These are phyloP conservation scores for Arrhamphus sclerolepis DNA, from an alignment of 2,797 vertebrate species.

Conservation along the genomic window DNA sequence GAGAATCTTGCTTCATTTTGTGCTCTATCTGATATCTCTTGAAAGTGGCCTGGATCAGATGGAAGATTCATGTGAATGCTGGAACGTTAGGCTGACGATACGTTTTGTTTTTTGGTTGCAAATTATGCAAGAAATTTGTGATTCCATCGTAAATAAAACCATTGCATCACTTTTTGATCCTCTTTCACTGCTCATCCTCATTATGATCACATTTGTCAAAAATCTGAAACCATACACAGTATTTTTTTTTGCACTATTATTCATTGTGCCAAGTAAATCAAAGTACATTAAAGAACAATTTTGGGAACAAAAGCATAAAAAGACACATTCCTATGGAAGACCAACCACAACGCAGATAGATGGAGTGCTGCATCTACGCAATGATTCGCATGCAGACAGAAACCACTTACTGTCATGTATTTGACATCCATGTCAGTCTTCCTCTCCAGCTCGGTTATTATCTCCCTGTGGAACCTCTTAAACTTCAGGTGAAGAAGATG, in stretches of 20 bases:
- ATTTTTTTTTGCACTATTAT: not conserved
- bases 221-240: not conserved
- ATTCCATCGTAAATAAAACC: not conserved
- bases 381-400: slow-evolving; percentile 12
- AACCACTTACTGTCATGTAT: slow-evolving; percentile 93
- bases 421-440: slow-evolving; percentile 97
- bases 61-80: slow-evolving; percentile 15
- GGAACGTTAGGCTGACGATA: not conserved
- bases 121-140: too few species aligned
- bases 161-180: not conserved
- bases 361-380: not conserved
- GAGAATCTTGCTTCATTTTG: slow-evolving; percentile 90
- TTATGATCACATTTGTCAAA: slow-evolving; percentile 2
- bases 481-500: slow-evolving; percentile 81
- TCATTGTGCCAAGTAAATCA: not conserved
- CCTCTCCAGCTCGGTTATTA: slow-evolving; percentile 91
- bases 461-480: slow-evolving; percentile 93
- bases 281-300: not conserved
- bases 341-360: not conserved
- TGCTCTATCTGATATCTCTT: slow-evolving; percentile 95
- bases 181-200: slow-evolving; percentile 4
- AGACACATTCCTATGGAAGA: not conserved
- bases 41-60: slow-evolving; percentile 86
- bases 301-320: not conserved
- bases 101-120: too few species aligned